These are phyloP conservation scores for Cuculus canorus DNA, from an alignment of 2,797 vertebrate species.

Conservation along the genomic window DNA sequence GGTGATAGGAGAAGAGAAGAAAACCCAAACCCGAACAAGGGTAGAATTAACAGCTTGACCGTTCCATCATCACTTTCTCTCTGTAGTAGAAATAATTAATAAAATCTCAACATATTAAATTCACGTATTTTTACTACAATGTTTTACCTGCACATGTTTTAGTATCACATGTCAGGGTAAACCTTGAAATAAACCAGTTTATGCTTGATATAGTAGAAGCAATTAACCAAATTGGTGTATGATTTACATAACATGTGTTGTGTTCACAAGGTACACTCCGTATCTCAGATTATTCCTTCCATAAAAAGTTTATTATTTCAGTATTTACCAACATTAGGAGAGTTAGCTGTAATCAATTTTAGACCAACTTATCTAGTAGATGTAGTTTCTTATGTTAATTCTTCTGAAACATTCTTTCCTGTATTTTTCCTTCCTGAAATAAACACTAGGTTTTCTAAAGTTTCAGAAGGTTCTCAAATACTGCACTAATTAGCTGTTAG, in stretches of 20 bases:
- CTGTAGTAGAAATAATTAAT: neutral
- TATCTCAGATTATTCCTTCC: neutral
- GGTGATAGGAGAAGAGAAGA: accelerated
- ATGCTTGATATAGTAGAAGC: neutral
- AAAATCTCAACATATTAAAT: neutral
- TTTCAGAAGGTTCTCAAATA: neutral
- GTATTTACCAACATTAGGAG: neutral
- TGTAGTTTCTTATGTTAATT: neutral
- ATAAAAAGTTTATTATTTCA: neutral
- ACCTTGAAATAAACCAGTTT: neutral
- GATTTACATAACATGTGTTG: neutral
- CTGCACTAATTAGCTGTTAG: neutral
- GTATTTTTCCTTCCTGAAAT: neutral
- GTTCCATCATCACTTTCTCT: neutral
- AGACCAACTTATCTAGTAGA: neutral
- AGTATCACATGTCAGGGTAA: neutral
- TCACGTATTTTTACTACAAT: neutral
- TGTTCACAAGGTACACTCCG: neutral
- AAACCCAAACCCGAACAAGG: neutral
- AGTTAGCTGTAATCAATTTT: neutral
- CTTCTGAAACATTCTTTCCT: neutral
- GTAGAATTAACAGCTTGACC: neutral
- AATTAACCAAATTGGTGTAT: neutral
- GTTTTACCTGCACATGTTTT: neutral
- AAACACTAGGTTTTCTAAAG: neutral